Evolutionary conservation across 92 coral and sea anemone species (phyloP), one percentile per base, ranked within the genome.

Genomic region (Zoanthus sociatus): DNA sequence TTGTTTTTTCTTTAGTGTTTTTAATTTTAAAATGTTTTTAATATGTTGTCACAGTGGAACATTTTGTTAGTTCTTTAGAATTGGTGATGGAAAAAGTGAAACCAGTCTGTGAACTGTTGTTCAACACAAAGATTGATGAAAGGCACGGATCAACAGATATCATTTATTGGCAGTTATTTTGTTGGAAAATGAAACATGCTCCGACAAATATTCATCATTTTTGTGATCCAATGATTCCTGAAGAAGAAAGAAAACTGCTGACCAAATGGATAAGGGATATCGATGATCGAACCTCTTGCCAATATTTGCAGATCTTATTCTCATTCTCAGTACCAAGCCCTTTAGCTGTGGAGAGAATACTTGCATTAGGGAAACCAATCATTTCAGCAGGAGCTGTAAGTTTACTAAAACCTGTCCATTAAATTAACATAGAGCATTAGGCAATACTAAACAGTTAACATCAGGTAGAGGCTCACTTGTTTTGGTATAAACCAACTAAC

Each of bases 341-440:
- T 42, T 53, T 83, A 14, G 93, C 95, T n/a, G 83, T 95, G 66
- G 93, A 94, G n/a, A 90, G 84, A 53, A 90, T 95, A 45, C 3
- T 86, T 12, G 74, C 60, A 53, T 79, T 95, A 16, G 78, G 83
- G 21, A 56, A 50, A 69, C 92, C 97, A 13, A 67, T 95, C 8
- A 89, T 94, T 84, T 95, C 98, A 45, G 98, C 94, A 84, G 98
- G 97, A 69, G 97, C 98, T 30, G 98, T 95, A 88, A 95, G 98
- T 92, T 21, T 18, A 53, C 47, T 74, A 0, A 73, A 37, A 37
- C 3, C 42, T 37, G 42, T 37, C 42, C 42, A 37, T 37, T 37
- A 37, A 37, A 1, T 2, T 37, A 37, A 26, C 26, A 0, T 26
- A 26, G 26, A 26, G 26, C 26, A 26, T 26, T 26, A 26, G 26